A percentile compares a stretch with the other conserved stretches of the same genome.
These are phyloP conservation scores for Anser brachyrhynchus DNA, from an alignment of 2,113 vertebrate genomes.

Conservation along the genomic window DNA sequence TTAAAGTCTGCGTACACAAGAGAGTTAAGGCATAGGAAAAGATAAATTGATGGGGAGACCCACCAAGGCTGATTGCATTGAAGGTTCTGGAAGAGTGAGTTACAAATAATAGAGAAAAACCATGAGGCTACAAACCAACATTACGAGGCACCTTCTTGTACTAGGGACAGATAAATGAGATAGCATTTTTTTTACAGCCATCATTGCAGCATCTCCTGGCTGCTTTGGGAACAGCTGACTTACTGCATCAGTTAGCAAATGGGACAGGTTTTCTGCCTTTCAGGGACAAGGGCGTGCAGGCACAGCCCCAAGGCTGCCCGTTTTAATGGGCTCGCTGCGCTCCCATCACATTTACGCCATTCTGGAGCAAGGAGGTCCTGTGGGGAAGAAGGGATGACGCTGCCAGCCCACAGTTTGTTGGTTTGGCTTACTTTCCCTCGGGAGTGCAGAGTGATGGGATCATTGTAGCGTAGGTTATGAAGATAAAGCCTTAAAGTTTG, in stretches of 20 bases:
- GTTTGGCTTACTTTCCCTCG: neutral
- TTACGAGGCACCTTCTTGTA: neutral
- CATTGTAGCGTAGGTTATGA: neutral
- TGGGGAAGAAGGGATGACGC: neutral
- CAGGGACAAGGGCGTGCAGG: accelerated
- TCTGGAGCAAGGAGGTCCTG: neutral
- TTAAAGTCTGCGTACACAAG: neutral
- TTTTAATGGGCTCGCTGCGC: neutral
- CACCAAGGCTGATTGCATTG: neutral
- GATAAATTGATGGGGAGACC: neutral
- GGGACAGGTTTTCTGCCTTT: neutral
- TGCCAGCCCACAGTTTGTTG: neutral
- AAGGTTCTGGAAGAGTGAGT: neutral
- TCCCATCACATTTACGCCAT: accelerated
- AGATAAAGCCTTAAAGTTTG: neutral
- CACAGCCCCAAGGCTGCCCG: neutral
- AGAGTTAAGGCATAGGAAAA: neutral
- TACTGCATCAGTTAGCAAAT: neutral
- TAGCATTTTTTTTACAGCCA: neutral
- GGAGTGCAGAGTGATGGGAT: neutral
- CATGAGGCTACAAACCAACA: neutral
- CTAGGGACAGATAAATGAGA: neutral
- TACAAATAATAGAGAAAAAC: neutral
- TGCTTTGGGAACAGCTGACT: neutral
- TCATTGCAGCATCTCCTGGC: neutral